Conservation (phyloP, 2,888 invertebrate genomes). For the Mimas tiliae region DNA sequence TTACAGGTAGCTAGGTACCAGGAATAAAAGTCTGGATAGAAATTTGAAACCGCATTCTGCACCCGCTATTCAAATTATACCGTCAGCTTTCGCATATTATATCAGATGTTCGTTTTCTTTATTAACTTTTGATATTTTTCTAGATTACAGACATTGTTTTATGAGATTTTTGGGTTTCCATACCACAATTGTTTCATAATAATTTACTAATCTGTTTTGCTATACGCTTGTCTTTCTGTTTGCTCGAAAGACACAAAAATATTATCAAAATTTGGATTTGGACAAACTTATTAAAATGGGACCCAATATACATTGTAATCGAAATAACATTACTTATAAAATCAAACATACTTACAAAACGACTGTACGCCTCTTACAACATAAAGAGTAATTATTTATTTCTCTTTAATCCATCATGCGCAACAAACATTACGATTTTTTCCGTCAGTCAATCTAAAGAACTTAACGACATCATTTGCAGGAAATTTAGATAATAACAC, state of each 20-base stretch:
- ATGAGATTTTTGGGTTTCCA: neutral
- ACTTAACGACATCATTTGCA: neutral
- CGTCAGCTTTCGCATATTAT: constrained; percentile 41
- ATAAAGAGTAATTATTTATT: neutral
- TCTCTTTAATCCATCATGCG: constrained; percentile 18
- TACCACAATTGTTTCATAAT: neutral
- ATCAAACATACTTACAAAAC: neutral
- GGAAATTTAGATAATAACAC: constrained; percentile 2
- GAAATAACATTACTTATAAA: neutral
- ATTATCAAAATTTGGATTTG: too few species aligned
- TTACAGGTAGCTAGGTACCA: constrained; percentile 46
- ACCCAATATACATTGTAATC: neutral
- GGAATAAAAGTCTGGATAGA: constrained; percentile 34
- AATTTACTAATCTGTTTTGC: too few species aligned
- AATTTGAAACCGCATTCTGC: constrained; percentile 45
- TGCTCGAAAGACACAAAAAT: too few species aligned
- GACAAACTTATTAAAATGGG: too few species aligned
- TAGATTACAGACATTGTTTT: neutral
- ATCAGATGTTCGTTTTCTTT: constrained; percentile 43
- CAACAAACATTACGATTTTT: constrained; percentile 32
- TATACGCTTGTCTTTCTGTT: too few species aligned
- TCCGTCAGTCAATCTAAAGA: constrained; percentile 7
- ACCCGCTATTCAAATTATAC: constrained; percentile 43
- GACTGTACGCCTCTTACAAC: neutral
- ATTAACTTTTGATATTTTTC: neutral